A percentile compares a stretch with the other conserved stretches of the same genome.
Conservation (phyloP, 2,113 vertebrate species). For the Axis porcinus region DNA sequence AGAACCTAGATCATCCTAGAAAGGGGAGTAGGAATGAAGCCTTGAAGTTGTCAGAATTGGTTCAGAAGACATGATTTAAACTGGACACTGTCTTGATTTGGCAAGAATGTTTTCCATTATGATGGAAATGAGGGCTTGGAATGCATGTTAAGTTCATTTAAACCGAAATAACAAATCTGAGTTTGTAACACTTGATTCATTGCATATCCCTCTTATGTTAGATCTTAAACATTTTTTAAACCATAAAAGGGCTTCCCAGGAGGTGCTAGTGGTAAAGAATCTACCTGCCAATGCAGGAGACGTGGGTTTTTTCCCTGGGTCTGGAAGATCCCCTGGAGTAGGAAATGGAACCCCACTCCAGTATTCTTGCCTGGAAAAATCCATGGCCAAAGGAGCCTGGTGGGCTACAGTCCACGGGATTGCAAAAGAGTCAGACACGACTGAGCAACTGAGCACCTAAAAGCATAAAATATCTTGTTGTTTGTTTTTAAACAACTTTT, state of each 20-base stretch:
- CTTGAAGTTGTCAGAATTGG: neutral
- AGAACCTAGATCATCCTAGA: neutral
- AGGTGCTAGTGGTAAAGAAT: neutral
- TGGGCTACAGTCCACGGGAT: neutral
- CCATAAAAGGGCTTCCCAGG: neutral
- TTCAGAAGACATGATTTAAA: neutral
- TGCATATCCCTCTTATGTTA: neutral
- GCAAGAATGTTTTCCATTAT: neutral
- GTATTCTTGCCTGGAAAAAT: neutral
- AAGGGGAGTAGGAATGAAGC: neutral
- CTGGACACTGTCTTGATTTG: neutral
- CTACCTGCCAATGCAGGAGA: neutral
- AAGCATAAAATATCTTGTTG: neutral
- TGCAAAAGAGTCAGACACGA: neutral
- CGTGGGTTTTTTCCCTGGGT: neutral
- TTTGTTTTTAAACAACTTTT: neutral
- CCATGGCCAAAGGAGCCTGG: neutral
- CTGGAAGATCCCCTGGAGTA: neutral
- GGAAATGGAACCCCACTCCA: neutral
- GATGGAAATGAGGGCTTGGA: neutral
- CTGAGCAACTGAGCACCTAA: neutral
- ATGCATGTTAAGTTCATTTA: neutral
- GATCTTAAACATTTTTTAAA: neutral
- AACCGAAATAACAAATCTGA: neutral
- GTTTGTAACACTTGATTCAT: neutral